These are phyloP conservation scores for Allophyes oxyacanthae DNA, from an alignment of 2,888 invertebrate species.

Conservation along the genomic window DNA sequence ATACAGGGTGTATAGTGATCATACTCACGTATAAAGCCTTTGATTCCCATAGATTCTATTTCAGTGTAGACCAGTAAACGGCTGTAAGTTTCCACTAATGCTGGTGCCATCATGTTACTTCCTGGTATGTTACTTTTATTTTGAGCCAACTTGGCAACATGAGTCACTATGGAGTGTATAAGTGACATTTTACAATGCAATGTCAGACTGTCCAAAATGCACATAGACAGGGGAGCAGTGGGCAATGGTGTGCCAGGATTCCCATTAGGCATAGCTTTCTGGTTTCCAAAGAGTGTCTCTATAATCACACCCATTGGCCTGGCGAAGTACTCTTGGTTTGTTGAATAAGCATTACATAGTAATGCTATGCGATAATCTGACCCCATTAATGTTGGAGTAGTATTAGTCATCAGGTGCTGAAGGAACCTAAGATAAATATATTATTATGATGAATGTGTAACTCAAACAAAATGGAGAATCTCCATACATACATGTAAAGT, in stretches of 20 bases:
- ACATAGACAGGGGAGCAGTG: conserved; percentile 97
- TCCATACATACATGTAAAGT: neutral
- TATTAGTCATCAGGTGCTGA: conserved; percentile 94
- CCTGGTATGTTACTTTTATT: conserved; percentile 94
- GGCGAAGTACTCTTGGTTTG: conserved; percentile 96
- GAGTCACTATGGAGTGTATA: conserved; percentile 94
- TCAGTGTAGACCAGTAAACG: conserved; percentile 98
- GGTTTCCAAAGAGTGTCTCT: conserved; percentile 94
- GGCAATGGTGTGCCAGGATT: conserved; percentile 90
- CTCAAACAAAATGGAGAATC: neutral
- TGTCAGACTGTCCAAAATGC: conserved; percentile 97
- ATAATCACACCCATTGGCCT: conserved; percentile 97
- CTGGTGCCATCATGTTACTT: conserved; percentile 93
- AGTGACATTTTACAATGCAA: conserved; percentile 98
- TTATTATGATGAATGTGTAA: conserved; percentile 1
- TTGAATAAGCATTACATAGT: conserved; percentile 98
- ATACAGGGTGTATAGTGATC: neutral
- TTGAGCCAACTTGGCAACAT: conserved; percentile 97
- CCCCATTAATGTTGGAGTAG: conserved; percentile 92
- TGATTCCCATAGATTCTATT: conserved; percentile 98
- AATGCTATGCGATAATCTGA: conserved; percentile 97
- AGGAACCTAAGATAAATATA: conserved; percentile 90
- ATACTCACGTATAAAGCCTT: conserved; percentile 96
- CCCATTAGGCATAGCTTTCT: conserved; percentile 88
- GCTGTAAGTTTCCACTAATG: conserved; percentile 98